A percentile compares a stretch with the other conserved stretches of the same genome.
Conservation (phyloP, 2,113 vertebrate species). For the Clarias magur region DNA sequence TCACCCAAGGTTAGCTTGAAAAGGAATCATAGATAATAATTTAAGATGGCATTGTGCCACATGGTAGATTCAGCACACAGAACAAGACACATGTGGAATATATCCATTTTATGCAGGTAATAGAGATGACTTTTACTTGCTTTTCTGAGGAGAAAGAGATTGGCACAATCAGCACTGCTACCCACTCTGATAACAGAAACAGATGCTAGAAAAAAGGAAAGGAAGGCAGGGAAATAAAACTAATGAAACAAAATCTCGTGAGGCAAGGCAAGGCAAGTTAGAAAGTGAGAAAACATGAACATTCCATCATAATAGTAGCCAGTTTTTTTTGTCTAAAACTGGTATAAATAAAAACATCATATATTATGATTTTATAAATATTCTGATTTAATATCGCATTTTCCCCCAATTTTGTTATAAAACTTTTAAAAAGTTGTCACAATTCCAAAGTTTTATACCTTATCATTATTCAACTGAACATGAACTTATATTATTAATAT, state of each 20-base stretch:
- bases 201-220: constrained; percentile 47
- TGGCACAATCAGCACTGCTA: not conserved
- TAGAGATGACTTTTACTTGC: not conserved
- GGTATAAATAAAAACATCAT: not conserved
- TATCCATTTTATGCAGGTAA: constrained; percentile 26
- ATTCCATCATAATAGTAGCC: not conserved
- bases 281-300: constrained; percentile 11
- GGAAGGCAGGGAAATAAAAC: not conserved
- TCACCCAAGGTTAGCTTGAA: not conserved
- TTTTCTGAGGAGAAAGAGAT: not conserved
- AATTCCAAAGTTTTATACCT: no score
- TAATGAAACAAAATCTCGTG: not conserved
- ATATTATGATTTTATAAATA: no score
- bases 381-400: no score
- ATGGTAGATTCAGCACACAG: not conserved
- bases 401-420: no score
- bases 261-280: not conserved
- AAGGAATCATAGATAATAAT: not conserved
- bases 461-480: no score
- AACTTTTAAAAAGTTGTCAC: no score
- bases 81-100: not conserved
- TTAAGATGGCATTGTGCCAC: not conserved
- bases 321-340: not conserved
- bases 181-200: constrained; percentile 59
- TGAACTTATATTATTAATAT: no score